phyloP scores from a whole-genome alignment of 2,888 invertebrate species.

The Papilio demoleus region DNA sequence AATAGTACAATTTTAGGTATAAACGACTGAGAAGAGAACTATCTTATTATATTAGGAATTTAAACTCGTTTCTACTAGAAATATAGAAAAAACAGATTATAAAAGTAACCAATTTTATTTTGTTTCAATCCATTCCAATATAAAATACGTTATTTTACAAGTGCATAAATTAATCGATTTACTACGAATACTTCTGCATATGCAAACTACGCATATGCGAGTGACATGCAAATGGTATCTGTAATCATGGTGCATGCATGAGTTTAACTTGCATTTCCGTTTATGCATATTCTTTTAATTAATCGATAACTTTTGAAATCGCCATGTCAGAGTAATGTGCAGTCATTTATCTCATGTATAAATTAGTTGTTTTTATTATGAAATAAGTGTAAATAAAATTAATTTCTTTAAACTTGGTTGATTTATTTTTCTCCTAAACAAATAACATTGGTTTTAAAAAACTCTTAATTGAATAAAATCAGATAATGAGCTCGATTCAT shows the following conservation, averaged over 20 bases:
- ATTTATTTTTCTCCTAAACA: not conserved
- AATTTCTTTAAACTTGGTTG: conserved; percentile 4
- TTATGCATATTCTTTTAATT: too few relatives aligned
- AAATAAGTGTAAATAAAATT: conserved; percentile 28
- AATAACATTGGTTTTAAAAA: not conserved
- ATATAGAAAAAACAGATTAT: not conserved
- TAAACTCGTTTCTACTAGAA: not conserved
- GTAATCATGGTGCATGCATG: too few relatives aligned
- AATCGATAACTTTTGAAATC: too few relatives aligned
- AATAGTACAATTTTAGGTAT: conserved; percentile 19
- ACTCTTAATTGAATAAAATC: too few relatives aligned
- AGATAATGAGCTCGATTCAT: too few relatives aligned
- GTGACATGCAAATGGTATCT: too few relatives aligned
- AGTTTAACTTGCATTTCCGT: too few relatives aligned
- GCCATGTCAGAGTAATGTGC: not conserved
- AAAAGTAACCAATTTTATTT: not conserved
- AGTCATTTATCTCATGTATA: not conserved
- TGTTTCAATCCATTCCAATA: not conserved
- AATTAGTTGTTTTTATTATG: conserved; percentile 1
- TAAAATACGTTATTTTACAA: too few relatives aligned
- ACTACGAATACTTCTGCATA: too few relatives aligned
- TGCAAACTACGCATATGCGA: too few relatives aligned
- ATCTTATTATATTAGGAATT: conserved; percentile 2
- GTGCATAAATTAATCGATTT: too few relatives aligned
- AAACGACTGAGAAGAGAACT: not conserved